phyloP scores from a whole-genome alignment of 2,797 vertebrate species.

The Helostoma temminkii region DNA sequence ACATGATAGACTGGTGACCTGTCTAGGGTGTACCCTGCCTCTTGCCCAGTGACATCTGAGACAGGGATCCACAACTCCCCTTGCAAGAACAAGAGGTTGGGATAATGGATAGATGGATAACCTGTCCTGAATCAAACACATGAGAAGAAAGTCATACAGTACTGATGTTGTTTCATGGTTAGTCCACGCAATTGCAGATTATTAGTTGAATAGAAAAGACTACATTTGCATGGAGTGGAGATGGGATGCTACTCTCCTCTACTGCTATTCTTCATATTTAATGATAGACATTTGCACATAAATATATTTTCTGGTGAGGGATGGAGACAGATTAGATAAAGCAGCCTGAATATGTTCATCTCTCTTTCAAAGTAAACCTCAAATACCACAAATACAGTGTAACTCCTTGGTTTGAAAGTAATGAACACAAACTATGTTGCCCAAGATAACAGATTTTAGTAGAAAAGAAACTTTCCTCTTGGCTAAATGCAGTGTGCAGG shows the following conservation, averaged over 20 bases:
- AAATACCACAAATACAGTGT: too few species aligned
- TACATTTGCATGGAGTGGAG: not conserved
- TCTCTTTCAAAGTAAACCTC: not conserved
- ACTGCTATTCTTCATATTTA: constrained; percentile 12
- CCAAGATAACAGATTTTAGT: constrained; percentile 19
- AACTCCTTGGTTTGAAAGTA: constrained; percentile 3
- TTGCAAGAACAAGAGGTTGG: too few species aligned
- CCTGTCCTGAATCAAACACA: too few species aligned
- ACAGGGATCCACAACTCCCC: too few species aligned
- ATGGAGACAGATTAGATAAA: constrained; percentile 26
- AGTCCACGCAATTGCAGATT: not conserved
- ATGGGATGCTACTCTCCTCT: not conserved
- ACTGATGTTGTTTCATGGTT: too few species aligned
- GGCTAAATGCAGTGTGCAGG: constrained; percentile 39
- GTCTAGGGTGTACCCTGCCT: too few species aligned
- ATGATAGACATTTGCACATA: not conserved
- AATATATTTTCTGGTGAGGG: constrained; percentile 14
- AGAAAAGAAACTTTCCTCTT: constrained; percentile 11
- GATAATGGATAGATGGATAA: too few species aligned
- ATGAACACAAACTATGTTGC: not conserved
- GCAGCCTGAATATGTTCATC: constrained; percentile 7
- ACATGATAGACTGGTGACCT: too few species aligned
- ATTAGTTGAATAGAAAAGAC: not conserved
- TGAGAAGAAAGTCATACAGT: too few species aligned
- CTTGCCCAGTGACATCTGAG: too few species aligned